Percentiles rank a stretch among this genome's conserved stretches.
Conservation (phyloP, 2,888 invertebrate species). For the Linyphia triangularis region DNA sequence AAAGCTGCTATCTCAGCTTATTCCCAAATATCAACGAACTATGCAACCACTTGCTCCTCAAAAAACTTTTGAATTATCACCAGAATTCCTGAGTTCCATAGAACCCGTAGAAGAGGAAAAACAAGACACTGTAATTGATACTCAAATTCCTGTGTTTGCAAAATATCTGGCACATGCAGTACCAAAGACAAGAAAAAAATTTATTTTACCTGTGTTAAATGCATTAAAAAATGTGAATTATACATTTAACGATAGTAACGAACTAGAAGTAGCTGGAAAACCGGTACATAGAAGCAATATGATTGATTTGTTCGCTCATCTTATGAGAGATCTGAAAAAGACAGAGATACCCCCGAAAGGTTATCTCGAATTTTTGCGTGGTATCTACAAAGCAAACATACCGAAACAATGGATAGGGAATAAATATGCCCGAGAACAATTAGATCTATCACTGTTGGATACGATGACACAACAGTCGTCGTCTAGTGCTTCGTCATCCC, state of each 20-base stretch:
- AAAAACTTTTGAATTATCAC: neutral
- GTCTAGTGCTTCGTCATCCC: too few species aligned
- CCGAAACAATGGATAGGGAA: slow-evolving; percentile 8
- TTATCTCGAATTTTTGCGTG: neutral
- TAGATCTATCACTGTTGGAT: neutral
- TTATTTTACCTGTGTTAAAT: slow-evolving; percentile 15
- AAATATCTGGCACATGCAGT: neutral
- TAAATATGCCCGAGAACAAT: slow-evolving; percentile 1
- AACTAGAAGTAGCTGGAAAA: slow-evolving; percentile 14
- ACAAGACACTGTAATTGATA: neutral
- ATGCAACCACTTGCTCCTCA: slow-evolving; percentile 9
- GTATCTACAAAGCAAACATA: neutral
- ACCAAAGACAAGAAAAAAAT: neutral
- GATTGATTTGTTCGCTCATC: neutral
- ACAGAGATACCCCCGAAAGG: neutral
- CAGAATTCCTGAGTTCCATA: neutral
- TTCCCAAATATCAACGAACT: slow-evolving; percentile 23
- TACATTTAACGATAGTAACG: slow-evolving; percentile 10
- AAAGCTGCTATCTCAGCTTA: slow-evolving; percentile 11
- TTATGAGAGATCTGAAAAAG: neutral
- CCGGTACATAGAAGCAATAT: neutral
- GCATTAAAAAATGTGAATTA: neutral
- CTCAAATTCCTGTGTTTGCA: neutral
- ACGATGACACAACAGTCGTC: too few species aligned
- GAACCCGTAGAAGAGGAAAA: neutral